These are phyloP conservation scores for Phania funesta DNA, from an alignment of 2,888 invertebrate genomes.

Conservation along the genomic window DNA sequence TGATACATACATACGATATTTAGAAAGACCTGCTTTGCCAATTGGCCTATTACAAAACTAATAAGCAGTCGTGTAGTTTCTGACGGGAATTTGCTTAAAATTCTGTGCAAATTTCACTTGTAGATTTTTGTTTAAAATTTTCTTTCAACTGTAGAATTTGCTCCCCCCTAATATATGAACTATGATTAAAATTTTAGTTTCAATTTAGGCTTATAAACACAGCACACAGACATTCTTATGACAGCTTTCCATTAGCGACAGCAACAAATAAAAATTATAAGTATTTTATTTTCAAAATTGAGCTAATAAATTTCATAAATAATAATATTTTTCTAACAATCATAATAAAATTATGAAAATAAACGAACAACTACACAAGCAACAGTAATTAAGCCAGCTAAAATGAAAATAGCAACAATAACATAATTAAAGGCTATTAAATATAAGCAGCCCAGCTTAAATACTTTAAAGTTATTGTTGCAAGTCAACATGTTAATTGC, in stretches of 20 bases:
- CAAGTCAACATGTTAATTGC: conserved; percentile 44
- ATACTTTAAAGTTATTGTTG: conserved; percentile 15
- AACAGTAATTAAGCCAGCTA: background rate
- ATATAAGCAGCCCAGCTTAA: conserved; percentile 28
- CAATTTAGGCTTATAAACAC: conserved; percentile 40
- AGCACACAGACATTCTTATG: background rate
- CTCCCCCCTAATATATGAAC: background rate
- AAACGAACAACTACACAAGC: background rate
- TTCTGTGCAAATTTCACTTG: too few relatives aligned
- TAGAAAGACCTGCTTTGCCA: too few relatives aligned
- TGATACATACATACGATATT: too few relatives aligned
- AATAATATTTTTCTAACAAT: conserved; percentile 8
- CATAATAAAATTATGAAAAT: conserved; percentile 33
- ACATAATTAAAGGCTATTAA: conserved; percentile 29
- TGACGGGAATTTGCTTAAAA: too few relatives aligned
- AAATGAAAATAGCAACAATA: background rate
- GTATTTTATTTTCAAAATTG: conserved; percentile 19
- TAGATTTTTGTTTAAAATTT: too few relatives aligned
- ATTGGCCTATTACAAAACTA: too few relatives aligned
- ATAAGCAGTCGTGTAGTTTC: too few relatives aligned
- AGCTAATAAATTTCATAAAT: conserved; percentile 38
- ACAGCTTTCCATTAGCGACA: background rate
- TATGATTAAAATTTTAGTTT: conserved; percentile 1
- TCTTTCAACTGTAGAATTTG: too few relatives aligned
- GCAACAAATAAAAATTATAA: background rate